Percentiles rank a stretch among this genome's conserved stretches.
Evolutionary conservation across 2,888 invertebrate genomes (phyloP).

Genomic region (Linnaemya tessellans): DNA sequence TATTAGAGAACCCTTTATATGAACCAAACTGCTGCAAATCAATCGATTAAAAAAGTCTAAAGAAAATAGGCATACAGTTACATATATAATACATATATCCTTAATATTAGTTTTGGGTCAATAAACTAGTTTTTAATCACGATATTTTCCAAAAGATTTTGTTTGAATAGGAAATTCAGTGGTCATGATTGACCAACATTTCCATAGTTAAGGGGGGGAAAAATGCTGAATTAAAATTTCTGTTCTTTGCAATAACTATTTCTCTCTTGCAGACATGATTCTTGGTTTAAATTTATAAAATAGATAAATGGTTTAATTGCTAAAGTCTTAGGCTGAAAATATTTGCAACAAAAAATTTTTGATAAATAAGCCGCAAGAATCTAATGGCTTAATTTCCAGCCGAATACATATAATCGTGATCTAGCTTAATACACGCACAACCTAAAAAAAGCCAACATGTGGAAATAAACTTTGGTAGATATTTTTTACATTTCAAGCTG

Average conservation of each 20-base stretch:
- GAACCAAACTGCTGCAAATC: too few relatives aligned
- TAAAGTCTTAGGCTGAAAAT: background rate
- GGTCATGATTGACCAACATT: background rate
- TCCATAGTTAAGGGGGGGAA: too few relatives aligned
- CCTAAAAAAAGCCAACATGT: slow-evolving; percentile 57
- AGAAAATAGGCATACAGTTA: too few relatives aligned
- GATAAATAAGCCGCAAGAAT: slow-evolving; percentile 54
- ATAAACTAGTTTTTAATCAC: background rate
- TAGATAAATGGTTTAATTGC: background rate
- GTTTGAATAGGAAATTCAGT: background rate
- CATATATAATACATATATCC: background rate
- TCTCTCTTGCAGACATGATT: background rate
- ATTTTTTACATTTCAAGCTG: slow-evolving; percentile 3
- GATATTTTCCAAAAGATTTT: background rate
- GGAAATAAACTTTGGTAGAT: slow-evolving; percentile 20
- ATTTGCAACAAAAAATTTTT: slow-evolving; percentile 3
- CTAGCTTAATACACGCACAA: slow-evolving; percentile 67
- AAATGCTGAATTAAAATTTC: background rate
- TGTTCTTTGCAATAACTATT: background rate
- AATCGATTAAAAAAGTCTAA: too few relatives aligned
- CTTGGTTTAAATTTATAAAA: background rate
- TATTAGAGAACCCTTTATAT: too few relatives aligned
- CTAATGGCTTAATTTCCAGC: slow-evolving; percentile 67
- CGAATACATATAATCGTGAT: slow-evolving; percentile 62
- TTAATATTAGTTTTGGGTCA: background rate